phyloP scores from a whole-genome alignment of 2,797 vertebrate genomes.

The Anguilla megastoma region DNA sequence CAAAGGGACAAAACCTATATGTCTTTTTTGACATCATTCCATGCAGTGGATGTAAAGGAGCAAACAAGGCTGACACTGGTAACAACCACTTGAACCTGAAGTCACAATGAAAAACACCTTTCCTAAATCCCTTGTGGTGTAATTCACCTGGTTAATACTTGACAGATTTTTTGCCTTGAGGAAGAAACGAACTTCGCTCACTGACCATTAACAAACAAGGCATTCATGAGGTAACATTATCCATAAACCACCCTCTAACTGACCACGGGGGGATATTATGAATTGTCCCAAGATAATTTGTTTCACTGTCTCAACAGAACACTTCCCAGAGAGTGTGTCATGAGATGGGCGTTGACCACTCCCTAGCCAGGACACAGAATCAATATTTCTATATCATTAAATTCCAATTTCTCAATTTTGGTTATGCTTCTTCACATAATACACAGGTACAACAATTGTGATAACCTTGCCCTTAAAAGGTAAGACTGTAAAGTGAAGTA shows the following conservation, averaged over 20 bases:
- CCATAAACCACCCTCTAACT: neutral
- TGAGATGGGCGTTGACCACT: neutral
- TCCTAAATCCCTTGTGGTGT: neutral
- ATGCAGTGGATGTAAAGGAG: neutral
- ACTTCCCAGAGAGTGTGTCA: neutral
- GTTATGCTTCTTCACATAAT: neutral
- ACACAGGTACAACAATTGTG: neutral
- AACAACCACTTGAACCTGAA: neutral
- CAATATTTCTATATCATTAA: neutral
- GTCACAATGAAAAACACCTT: neutral
- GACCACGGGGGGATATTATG: neutral
- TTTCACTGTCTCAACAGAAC: neutral
- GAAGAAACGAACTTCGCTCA: neutral
- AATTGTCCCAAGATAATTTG: neutral
- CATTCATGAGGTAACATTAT: neutral
- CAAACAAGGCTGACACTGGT: neutral
- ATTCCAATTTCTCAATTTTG: neutral
- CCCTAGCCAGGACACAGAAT: neutral
- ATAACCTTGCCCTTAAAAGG: neutral
- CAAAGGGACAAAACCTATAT: neutral
- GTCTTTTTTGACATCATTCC: neutral
- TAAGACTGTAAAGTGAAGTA: no score
- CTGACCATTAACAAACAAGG: neutral
- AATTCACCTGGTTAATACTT: conserved; percentile 15
- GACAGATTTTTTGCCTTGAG: neutral